Evolutionary conservation across 1,140 invertebrate species (phyloP).

Genomic region (Drosophila truncata): DNA sequence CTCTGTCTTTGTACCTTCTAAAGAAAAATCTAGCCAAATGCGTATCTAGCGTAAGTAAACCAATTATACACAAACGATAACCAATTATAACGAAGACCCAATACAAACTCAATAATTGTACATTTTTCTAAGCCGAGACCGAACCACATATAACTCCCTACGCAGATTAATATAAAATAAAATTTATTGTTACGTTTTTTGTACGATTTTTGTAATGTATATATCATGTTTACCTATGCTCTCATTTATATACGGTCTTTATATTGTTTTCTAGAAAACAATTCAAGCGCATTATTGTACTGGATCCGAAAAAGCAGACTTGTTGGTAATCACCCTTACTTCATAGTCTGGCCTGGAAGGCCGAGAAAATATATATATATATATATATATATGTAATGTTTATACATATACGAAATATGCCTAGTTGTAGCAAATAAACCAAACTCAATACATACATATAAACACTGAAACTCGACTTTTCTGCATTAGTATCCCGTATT

Average conservation of each 20-base stretch:
- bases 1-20: slow-evolving; percentile 75
- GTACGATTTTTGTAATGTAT: slow-evolving; percentile 78
- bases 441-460: slow-evolving; percentile 33
- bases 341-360: slow-evolving; percentile 65
- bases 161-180: slow-evolving; percentile 11
- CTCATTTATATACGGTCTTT: slow-evolving; percentile 49
- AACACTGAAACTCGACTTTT: slow-evolving; percentile 49
- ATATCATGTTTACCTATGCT: slow-evolving; percentile 73
- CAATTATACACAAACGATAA: slow-evolving; percentile 53
- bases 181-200: slow-evolving; percentile 78
- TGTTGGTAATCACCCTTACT: slow-evolving; percentile 68
- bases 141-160: slow-evolving; percentile 14
- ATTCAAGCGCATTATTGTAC: slow-evolving; percentile 39
- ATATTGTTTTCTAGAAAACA: slow-evolving; percentile 67
- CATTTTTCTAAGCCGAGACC: slow-evolving; percentile 60
- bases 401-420: slow-evolving; percentile 56
- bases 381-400: slow-evolving; percentile 71
- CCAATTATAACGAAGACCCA: slow-evolving; percentile 19
- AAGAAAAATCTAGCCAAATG: slow-evolving; percentile 69
- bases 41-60: slow-evolving; percentile 67
- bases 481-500: slow-evolving; percentile 6
- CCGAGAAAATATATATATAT: too few species aligned
- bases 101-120: slow-evolving; percentile 71
- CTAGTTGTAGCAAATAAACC: slow-evolving; percentile 45
- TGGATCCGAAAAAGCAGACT: slow-evolving; percentile 48